phyloP scores from a whole-genome alignment of 1,140 invertebrate genomes.

The Euschistus heros region DNA sequence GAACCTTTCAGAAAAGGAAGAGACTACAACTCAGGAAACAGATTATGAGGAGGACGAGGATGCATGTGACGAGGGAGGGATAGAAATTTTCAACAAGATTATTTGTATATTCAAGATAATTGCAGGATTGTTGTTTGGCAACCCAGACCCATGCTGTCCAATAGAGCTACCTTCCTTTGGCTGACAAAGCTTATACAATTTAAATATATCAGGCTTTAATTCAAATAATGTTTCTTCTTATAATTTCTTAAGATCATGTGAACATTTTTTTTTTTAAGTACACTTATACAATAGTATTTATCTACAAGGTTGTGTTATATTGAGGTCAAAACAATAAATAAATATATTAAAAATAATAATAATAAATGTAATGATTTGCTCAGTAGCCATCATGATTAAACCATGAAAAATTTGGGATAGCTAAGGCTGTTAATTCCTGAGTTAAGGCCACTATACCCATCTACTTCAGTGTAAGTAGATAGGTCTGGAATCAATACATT shows the following conservation, averaged over 20 bases:
- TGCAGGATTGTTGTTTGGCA: slow-evolving; percentile 10
- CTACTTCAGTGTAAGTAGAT: no score
- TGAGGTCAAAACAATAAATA: no score
- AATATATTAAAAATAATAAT: no score
- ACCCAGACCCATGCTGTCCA: slow-evolving; percentile 19
- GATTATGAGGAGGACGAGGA: slow-evolving; percentile 17
- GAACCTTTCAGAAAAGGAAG: slow-evolving; percentile 4
- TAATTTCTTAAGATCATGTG: not conserved
- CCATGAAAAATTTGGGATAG: no score
- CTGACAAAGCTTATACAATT: not conserved
- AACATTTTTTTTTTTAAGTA: not conserved
- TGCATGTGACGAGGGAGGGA: slow-evolving; percentile 8
- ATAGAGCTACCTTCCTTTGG: slow-evolving; percentile 15
- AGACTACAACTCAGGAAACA: not conserved
- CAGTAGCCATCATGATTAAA: no score
- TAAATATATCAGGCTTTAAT: not conserved
- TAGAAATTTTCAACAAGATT: slow-evolving; percentile 18
- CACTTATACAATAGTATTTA: not conserved
- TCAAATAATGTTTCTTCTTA: not conserved
- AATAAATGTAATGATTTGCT: no score
- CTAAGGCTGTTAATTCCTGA: no score
- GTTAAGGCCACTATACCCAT: no score
- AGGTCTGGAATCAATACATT: no score
- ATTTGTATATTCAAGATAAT: slow-evolving; percentile 18
- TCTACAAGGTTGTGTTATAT: no score